Conservation (phyloP, 2,888 invertebrate genomes). For the Dynastes maya region DNA sequence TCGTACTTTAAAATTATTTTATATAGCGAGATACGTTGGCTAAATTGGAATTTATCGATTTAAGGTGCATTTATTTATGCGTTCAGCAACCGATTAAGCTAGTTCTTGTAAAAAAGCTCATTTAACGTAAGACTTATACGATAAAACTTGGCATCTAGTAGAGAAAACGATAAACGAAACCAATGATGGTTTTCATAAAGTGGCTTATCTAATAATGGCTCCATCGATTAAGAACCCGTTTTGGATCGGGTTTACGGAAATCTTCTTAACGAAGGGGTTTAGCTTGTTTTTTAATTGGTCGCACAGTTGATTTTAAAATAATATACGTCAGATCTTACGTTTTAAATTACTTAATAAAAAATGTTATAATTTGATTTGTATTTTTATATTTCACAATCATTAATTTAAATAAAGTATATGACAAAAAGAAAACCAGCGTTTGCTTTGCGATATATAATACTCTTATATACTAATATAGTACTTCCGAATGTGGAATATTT, state of each 20-base stretch:
- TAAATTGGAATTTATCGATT: slow-evolving; percentile 10
- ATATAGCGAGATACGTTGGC: not conserved
- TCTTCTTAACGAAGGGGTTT: slow-evolving; percentile 8
- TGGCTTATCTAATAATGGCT: slow-evolving; percentile 30
- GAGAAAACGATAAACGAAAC: not conserved
- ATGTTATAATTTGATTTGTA: no score
- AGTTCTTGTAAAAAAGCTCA: not conserved
- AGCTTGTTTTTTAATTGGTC: not conserved
- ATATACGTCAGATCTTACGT: no score
- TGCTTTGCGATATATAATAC: no score
- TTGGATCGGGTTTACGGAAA: not conserved
- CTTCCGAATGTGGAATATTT: no score
- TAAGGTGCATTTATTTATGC: not conserved
- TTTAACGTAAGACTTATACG: not conserved
- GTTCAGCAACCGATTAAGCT: not conserved
- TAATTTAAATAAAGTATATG: no score
- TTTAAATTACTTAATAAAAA: no score
- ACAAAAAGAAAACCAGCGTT: no score
- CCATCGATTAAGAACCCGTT: slow-evolving; percentile 13
- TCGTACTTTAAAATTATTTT: slow-evolving; percentile 17
- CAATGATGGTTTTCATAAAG: slow-evolving; percentile 3
- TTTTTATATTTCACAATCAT: no score
- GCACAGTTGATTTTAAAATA: not conserved
- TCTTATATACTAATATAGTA: no score
- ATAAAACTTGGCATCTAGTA: not conserved